Conservation (phyloP, 2,113 vertebrate genomes). For the Mionectes macconnelli region DNA sequence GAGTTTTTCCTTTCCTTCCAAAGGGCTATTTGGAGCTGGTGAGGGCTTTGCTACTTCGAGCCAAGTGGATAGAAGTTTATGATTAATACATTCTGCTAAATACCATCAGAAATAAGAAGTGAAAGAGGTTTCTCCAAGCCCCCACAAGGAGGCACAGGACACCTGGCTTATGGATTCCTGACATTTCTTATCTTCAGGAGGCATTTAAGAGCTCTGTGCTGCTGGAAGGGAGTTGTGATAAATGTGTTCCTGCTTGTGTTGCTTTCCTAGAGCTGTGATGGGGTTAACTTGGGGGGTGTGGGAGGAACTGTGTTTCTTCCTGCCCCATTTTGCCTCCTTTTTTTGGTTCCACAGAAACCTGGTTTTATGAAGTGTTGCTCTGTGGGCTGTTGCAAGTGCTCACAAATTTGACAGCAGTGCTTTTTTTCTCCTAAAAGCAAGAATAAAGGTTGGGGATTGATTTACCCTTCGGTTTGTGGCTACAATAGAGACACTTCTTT, state of each 20-base stretch:
- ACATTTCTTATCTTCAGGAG: background rate
- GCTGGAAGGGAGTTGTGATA: background rate
- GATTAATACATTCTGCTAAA: background rate
- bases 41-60: background rate
- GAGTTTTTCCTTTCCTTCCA: background rate
- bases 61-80: background rate
- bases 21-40: background rate
- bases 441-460: background rate
- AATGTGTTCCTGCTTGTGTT: background rate
- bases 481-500: accelerated
- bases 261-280: background rate
- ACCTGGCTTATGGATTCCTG: background rate
- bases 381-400: background rate
- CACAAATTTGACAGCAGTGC: accelerated
- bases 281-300: background rate
- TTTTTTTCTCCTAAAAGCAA: background rate
- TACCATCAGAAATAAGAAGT: background rate
- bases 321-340: background rate
- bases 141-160: background rate
- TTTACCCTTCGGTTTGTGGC: background rate
- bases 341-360: background rate
- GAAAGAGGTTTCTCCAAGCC: background rate
- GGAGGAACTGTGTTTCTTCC: background rate
- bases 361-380: accelerated
- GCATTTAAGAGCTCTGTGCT: background rate